These are phyloP conservation scores for Hippolais icterina DNA, from an alignment of 2,113 vertebrate genomes.

Conservation along the genomic window DNA sequence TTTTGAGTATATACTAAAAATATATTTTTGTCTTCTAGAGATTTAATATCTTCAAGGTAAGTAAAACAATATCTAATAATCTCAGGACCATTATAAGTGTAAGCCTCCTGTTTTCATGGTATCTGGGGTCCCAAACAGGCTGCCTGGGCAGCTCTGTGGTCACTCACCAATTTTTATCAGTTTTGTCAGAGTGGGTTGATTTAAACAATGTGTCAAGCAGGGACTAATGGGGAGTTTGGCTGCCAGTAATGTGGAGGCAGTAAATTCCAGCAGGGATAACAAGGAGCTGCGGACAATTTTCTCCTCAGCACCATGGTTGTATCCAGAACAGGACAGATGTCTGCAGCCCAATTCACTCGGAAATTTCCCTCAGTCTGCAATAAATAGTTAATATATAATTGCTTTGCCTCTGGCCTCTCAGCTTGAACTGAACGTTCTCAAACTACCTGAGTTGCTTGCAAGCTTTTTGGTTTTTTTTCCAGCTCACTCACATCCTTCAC, in stretches of 20 bases:
- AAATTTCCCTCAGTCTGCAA: not conserved
- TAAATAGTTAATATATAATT: not conserved
- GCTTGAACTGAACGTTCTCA: not conserved
- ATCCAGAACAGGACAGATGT: not conserved
- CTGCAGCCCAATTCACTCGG: not conserved
- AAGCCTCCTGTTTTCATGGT: not conserved
- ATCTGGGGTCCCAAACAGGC: not conserved
- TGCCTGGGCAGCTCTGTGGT: not conserved
- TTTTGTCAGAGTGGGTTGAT: not conserved
- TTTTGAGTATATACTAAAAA: not conserved
- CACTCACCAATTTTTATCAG: not conserved
- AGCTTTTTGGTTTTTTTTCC: not conserved
- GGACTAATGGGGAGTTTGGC: not conserved
- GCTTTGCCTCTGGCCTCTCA: not conserved
- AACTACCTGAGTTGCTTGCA: not conserved
- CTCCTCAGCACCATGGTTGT: not conserved
- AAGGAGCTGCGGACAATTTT: not conserved
- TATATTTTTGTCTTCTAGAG: not conserved
- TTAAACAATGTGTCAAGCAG: not conserved
- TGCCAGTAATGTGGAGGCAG: not conserved
- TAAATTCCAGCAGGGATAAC: not conserved
- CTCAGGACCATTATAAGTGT: not conserved
- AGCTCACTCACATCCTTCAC: not conserved
- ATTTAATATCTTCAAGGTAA: not conserved
- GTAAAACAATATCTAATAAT: not conserved